Conservation (phyloP, 64 coral and sea anemone genomes). For the Dendronephthya gigantea region DNA sequence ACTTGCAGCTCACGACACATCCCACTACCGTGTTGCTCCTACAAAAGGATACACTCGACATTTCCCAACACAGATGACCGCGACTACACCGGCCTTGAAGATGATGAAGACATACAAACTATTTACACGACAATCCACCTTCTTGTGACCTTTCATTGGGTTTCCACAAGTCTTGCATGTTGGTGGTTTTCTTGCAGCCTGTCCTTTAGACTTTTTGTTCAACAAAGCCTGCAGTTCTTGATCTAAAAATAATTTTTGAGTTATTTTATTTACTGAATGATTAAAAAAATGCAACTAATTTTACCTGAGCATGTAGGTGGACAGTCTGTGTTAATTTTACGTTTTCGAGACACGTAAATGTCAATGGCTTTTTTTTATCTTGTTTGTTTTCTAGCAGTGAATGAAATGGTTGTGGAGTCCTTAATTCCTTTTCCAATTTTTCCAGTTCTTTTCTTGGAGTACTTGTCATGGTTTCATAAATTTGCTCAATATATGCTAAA, state of each 20-base stretch:
- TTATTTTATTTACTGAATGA: too few species aligned
- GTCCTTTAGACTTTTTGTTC: background rate
- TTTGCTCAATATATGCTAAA: slow-evolving; percentile 29
- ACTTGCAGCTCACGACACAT: background rate
- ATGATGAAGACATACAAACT: background rate
- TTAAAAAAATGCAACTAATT: too few species aligned
- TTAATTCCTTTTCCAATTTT: too few species aligned
- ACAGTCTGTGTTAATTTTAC: background rate
- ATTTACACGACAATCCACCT: background rate
- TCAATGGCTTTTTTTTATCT: too few species aligned
- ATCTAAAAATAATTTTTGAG: background rate
- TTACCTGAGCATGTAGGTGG: background rate
- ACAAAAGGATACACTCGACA: background rate
- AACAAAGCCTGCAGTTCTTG: background rate
- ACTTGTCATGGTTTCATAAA: slow-evolving; percentile 9
- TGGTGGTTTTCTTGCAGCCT: background rate
- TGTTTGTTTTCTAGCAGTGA: too few species aligned
- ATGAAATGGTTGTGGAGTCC: too few species aligned
- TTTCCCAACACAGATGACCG: background rate
- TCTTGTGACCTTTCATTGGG: slow-evolving; percentile 21
- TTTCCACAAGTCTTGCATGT: slow-evolving; percentile 9
- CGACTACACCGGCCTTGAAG: background rate
- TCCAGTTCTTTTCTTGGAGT: slow-evolving; percentile 16
- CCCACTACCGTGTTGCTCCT: background rate
- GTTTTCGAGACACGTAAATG: background rate